Base-by-base conservation (phyloP, 1,140 invertebrate genomes). In the Chironomus striatipennis region DNA sequence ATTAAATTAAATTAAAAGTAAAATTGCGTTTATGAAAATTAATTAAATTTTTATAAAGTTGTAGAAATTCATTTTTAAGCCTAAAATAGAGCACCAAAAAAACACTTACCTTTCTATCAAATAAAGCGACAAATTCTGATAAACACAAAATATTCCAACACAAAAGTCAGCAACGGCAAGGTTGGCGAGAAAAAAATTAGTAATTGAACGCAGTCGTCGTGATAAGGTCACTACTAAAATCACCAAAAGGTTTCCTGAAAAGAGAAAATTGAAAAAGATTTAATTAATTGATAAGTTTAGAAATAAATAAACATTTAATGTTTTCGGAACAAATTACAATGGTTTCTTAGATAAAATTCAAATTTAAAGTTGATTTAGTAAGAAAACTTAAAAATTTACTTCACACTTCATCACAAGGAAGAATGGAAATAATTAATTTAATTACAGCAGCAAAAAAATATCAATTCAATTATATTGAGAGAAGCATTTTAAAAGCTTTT, bases 141-240 rank as follows among this genome's bases (percentile, higher is more conserved):
- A 92, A 43, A 95, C 91, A 79, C 93, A 95, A 80, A 95, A 94
- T 47, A 94, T 85, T 12, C 90, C 92, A 0, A 95, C 93, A 77
- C 91, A 92, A 43, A 94, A 87, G 81, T 95, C 93, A 8, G 93
- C 92, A 9, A 93, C 87, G 0, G 92, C 92, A 70, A 95, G 82
- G 80, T 95, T 94, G 3, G 90, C 91, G 75, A 94, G 80, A 79
- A 94, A 94, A 81, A 94, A 93, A 78, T 94, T 94, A 6, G 93
- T 94, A 65, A 91, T 91, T 43, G 90, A 92, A 42, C 91, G 86
- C 77, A 94, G 85, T 42, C 90, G 86, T 74, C 91, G 84, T 67
- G 92, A 92, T 18, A 92, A 81, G 3, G 89, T 89, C 73, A 94
- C 91, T 74, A 94, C 92, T 20, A 93, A 80, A 75, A 95, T 93